These are phyloP conservation scores for Halesus radiatus DNA, from an alignment of 1,140 invertebrate species.

Conservation along the genomic window DNA sequence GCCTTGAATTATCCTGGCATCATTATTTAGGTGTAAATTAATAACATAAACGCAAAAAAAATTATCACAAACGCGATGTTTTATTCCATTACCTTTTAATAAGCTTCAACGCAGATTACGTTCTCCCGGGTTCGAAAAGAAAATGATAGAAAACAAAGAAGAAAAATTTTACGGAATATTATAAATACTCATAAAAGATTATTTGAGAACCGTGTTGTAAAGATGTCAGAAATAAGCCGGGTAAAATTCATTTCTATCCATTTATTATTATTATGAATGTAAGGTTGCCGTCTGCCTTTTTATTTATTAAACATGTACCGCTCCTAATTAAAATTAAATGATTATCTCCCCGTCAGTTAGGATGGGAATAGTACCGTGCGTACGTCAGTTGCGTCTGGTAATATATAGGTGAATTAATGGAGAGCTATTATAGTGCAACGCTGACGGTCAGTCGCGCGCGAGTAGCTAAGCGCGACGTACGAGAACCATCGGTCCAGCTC, in stretches of 20 bases:
- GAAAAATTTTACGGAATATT: neutral
- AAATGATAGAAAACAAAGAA: neutral
- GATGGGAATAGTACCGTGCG: too few species aligned
- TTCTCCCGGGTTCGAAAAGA: neutral
- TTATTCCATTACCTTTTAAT: conserved; percentile 1
- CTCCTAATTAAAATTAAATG: conserved; percentile 11
- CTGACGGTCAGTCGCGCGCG: too few species aligned
- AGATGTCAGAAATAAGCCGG: conserved; percentile 17
- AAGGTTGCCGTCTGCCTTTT: neutral
- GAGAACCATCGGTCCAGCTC: too few species aligned
- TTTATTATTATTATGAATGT: conserved; percentile 29
- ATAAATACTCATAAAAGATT: conserved; percentile 19
- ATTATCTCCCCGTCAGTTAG: neutral
- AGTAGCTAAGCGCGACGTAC: too few species aligned
- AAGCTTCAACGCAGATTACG: conserved; percentile 8
- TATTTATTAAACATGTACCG: conserved; percentile 4
- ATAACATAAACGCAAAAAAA: too few species aligned
- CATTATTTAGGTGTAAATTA: too few species aligned
- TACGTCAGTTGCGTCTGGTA: too few species aligned
- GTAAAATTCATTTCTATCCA: conserved; percentile 1
- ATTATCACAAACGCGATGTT: neutral
- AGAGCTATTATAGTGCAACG: too few species aligned
- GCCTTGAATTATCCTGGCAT: too few species aligned
- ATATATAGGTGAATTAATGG: too few species aligned
- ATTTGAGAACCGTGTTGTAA: conserved; percentile 21